These are phyloP conservation scores for Conops quadrifasciatus DNA, from an alignment of 2,888 invertebrate species.

Conservation along the genomic window DNA sequence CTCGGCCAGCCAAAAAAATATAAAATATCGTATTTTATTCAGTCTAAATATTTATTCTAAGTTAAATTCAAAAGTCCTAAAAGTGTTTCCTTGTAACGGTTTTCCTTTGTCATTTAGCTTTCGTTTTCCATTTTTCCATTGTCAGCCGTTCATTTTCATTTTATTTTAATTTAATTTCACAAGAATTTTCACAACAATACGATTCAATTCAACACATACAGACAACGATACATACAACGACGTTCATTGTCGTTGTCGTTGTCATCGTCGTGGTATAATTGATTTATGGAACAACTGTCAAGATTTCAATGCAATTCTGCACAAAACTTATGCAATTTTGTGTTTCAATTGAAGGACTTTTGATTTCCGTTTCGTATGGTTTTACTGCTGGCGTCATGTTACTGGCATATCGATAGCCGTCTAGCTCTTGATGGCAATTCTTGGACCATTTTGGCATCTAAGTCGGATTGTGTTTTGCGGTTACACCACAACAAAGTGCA, in stretches of 20 bases:
- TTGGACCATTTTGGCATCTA: too few relatives aligned
- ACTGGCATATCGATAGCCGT: not conserved
- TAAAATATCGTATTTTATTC: too few relatives aligned
- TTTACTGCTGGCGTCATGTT: too few relatives aligned
- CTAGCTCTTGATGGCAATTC: not conserved
- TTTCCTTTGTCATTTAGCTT: too few relatives aligned
- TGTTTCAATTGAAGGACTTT: constrained; percentile 31
- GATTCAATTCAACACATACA: constrained; percentile 6
- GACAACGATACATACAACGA: constrained; percentile 11
- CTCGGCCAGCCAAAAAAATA: too few relatives aligned
- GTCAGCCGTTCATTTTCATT: not conserved
- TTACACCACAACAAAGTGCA: constrained; percentile 39
- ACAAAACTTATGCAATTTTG: constrained; percentile 29
- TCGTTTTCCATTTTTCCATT: too few relatives aligned
- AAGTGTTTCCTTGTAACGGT: too few relatives aligned
- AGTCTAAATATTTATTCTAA: too few relatives aligned
- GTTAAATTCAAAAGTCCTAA: too few relatives aligned
- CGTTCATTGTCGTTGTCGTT: too few relatives aligned
- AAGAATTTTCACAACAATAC: not conserved
- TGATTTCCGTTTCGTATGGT: constrained; percentile 23
- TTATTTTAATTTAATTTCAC: not conserved
- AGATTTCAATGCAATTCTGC: constrained; percentile 23
- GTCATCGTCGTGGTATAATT: constrained; percentile 10
- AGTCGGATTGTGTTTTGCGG: constrained; percentile 34
- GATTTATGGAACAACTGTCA: constrained; percentile 13